These are phyloP conservation scores for Spatulosminthurus flaviceps DNA, from an alignment of 2,888 invertebrate species.

Conservation along the genomic window DNA sequence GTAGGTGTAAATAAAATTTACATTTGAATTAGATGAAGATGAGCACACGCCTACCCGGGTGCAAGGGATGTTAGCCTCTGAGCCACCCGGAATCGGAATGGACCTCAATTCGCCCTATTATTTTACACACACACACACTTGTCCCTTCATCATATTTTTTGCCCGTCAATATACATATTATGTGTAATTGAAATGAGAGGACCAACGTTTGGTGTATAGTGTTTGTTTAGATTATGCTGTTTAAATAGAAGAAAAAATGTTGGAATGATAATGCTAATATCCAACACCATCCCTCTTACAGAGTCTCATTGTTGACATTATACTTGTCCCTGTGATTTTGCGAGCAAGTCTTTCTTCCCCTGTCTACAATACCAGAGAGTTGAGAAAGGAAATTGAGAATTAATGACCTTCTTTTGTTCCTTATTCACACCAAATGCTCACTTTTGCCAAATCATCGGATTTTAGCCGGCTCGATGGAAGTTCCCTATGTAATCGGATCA, in stretches of 20 bases:
- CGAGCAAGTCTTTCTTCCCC: not conserved
- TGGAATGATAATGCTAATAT: constrained; percentile 29
- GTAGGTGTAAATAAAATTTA: constrained; percentile 46
- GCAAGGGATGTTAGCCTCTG: constrained; percentile 15
- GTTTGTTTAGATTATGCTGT: constrained; percentile 1
- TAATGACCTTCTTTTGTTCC: not conserved
- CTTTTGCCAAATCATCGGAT: no score
- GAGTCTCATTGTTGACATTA: not conserved
- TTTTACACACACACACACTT: not conserved
- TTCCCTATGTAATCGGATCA: no score
- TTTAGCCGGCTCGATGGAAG: no score
- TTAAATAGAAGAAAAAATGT: not conserved
- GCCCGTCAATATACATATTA: not conserved
- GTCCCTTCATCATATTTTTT: not conserved
- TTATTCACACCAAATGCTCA: no score
- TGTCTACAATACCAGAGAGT: not conserved
- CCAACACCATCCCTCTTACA: not conserved
- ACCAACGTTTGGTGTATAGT: not conserved
- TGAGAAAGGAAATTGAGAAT: not conserved
- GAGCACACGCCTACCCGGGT: constrained; percentile 40
- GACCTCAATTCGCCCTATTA: not conserved
- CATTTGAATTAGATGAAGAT: constrained; percentile 41
- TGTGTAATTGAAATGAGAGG: not conserved
- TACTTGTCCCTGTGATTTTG: not conserved
- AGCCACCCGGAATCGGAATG: not conserved